Percentiles rank a stretch among this genome's conserved stretches.
phyloP scores from a whole-genome alignment of 2,888 invertebrate genomes.

The Drosophila mulleri region DNA sequence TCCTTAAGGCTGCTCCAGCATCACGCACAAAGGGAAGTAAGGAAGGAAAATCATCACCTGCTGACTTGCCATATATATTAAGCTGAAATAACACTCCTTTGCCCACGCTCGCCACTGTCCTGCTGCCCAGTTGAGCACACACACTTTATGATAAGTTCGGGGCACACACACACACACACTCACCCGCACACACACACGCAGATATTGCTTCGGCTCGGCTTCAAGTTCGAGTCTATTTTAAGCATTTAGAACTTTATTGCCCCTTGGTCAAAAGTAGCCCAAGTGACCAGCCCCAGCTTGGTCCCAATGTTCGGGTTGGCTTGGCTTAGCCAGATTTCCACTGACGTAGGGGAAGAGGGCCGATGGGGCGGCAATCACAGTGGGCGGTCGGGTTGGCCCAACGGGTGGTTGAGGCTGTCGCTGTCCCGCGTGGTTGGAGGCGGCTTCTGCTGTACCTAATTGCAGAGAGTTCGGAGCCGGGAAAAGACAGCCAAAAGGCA shows the following conservation, averaged over 20 bases:
- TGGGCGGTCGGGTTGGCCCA: constrained; percentile 51
- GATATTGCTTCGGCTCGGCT: constrained; percentile 8
- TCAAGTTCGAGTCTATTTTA: constrained; percentile 60
- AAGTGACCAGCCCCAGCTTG: neutral
- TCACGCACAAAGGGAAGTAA: constrained; percentile 22
- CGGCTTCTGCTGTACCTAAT: constrained; percentile 45
- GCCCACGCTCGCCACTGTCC: constrained; percentile 13
- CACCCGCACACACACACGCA: neutral
- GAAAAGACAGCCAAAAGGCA: no score
- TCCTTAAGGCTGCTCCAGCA: constrained; percentile 18
- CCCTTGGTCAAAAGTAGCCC: constrained; percentile 56
- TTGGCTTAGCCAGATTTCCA: constrained; percentile 25
- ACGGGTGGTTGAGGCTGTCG: constrained; percentile 22
- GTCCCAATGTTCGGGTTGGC: neutral
- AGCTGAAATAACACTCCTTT: constrained; percentile 49
- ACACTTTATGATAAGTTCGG: constrained; percentile 30
- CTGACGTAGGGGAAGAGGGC: neutral
- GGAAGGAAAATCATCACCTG: constrained; percentile 63
- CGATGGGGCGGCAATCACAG: constrained; percentile 39
- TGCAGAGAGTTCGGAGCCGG: constrained; percentile 26
- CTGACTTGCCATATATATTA: constrained; percentile 64
- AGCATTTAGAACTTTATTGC: constrained; percentile 69
- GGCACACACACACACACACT: neutral
- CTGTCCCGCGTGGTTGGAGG: constrained; percentile 2
- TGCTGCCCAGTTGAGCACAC: neutral